Percentiles rank a stretch among this genome's conserved stretches.
phyloP scores from a whole-genome alignment of 2,888 invertebrate species.

The Aricia artaxerxes region DNA sequence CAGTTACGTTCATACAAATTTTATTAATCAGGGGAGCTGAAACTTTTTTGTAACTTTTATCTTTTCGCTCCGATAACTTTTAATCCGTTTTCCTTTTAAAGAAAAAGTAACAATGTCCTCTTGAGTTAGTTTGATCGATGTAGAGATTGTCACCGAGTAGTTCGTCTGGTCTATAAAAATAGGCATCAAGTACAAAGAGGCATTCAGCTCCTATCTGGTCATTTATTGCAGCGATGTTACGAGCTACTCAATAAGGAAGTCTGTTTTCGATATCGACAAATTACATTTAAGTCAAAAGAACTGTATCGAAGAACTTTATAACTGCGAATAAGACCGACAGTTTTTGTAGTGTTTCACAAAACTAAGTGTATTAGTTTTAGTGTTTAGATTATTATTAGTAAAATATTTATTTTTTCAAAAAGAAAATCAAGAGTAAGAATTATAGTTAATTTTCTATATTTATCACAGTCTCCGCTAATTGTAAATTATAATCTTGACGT shows the following conservation, averaged over 20 bases:
- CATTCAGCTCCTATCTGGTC: constrained; percentile 76
- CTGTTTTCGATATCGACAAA: constrained; percentile 52
- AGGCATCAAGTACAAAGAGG: constrained; percentile 72
- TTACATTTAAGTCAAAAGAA: constrained; percentile 19
- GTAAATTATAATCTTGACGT: neutral
- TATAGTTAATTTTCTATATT: neutral
- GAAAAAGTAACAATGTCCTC: neutral
- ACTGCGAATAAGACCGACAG: too few relatives aligned
- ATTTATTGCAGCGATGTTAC: constrained; percentile 76
- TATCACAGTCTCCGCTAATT: neutral
- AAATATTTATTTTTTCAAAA: too few relatives aligned
- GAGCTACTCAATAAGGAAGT: constrained; percentile 56
- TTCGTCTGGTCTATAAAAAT: constrained; percentile 71
- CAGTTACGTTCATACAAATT: constrained; percentile 1
- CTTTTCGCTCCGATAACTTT: neutral
- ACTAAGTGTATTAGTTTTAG: too few relatives aligned
- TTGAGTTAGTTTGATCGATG: constrained; percentile 18
- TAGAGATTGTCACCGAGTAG: constrained; percentile 47
- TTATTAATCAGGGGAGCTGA: constrained; percentile 19
- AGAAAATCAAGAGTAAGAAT: too few relatives aligned
- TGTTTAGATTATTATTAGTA: too few relatives aligned
- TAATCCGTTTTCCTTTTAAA: neutral
- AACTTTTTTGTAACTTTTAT: neutral
- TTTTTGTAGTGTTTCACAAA: too few relatives aligned
- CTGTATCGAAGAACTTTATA: neutral